Base-by-base conservation (phyloP, 2,113 vertebrate genomes). In the Scytalopus superciliaris region DNA sequence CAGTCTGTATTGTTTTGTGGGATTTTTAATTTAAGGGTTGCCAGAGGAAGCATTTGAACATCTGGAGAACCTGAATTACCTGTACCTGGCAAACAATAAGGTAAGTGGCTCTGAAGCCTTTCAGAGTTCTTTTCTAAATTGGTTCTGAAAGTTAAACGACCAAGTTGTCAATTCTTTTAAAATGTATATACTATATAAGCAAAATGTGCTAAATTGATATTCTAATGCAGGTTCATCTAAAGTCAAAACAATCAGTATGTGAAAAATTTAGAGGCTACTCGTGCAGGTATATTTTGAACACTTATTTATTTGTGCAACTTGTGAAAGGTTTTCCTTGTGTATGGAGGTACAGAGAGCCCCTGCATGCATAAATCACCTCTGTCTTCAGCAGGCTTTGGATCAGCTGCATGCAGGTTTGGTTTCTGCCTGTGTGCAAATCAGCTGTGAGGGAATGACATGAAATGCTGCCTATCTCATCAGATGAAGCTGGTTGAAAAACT, bases 21-120 rank as follows among this genome's bases (percentile, higher is more conserved):
- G n/a, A 12, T 4, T 50, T 64, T 33, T 31, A 10, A 33, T 37
- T 97, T 94, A 96, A 98, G 99, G 99, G 47, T 98, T 99, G 85
- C 98, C 99, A 52, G 99, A 99, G 93, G 99, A 99, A 96, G 98
- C 98, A 11, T 99, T 99, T 97, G 98, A 99, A 90, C 98, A 98
- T 97, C 98, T 99, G 57, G 98, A 99, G 91, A 98, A 98, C 83
- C 98, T 99, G 97, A 98, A 98, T 93, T 99, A 99, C 97, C 98
- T 99, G 91, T 99, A 99, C 95, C 96, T 99, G 98, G 99, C 99
- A 91, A 99, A 99, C 95, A 99, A 99, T 93, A 99, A 99, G 98
- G 99, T 99, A 97, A 98, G 98, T 85, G 30, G 23, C n/a, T 77
- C 66, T 62, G 27, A 53, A 49, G 47, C 10, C 37, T 89, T 88